A percentile compares a stretch with the other conserved stretches of the same genome.
Conservation (phyloP, 2,888 invertebrate genomes). For the Sthenelais limicola region DNA sequence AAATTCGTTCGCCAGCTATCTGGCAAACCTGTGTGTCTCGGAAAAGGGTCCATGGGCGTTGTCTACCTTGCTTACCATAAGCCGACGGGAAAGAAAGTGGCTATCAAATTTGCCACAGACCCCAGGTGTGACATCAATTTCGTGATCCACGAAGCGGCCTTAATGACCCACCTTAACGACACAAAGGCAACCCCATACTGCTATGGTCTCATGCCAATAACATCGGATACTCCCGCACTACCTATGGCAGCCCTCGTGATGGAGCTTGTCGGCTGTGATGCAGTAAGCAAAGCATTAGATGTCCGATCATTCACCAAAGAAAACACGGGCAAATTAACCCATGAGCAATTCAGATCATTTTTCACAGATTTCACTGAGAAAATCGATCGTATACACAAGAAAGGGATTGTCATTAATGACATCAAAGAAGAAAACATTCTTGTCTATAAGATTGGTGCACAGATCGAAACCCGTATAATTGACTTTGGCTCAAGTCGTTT, state of each 20-base stretch:
- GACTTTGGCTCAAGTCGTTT: slow-evolving; percentile 21
- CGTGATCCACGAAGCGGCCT: slow-evolving; percentile 8
- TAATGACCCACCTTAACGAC: slow-evolving; percentile 28
- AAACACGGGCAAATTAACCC: background rate
- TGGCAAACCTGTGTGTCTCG: background rate
- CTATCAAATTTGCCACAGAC: slow-evolving; percentile 26
- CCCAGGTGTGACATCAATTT: slow-evolving; percentile 20
- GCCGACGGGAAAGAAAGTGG: slow-evolving; percentile 1
- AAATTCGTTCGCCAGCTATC: background rate
- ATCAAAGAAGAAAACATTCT: slow-evolving; percentile 18
- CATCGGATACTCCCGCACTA: background rate
- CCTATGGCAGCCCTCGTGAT: slow-evolving; percentile 27
- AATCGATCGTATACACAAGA: background rate
- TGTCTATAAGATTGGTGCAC: background rate
- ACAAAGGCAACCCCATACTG: slow-evolving; percentile 16
- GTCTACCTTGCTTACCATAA: background rate
- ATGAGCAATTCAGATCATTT: background rate
- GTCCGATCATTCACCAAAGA: background rate
- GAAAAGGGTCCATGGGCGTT: background rate
- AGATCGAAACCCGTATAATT: slow-evolving; percentile 4
- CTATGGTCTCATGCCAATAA: slow-evolving; percentile 3
- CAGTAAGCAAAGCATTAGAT: slow-evolving; percentile 1
- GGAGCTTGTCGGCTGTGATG: slow-evolving; percentile 8
- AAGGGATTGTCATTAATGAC: slow-evolving; percentile 17
- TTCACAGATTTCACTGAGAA: slow-evolving; percentile 16